Evolutionary conservation across 2,113 vertebrate species (phyloP), one percentile per base, ranked within the genome.

Genomic region (Aegypius monachus): DNA sequence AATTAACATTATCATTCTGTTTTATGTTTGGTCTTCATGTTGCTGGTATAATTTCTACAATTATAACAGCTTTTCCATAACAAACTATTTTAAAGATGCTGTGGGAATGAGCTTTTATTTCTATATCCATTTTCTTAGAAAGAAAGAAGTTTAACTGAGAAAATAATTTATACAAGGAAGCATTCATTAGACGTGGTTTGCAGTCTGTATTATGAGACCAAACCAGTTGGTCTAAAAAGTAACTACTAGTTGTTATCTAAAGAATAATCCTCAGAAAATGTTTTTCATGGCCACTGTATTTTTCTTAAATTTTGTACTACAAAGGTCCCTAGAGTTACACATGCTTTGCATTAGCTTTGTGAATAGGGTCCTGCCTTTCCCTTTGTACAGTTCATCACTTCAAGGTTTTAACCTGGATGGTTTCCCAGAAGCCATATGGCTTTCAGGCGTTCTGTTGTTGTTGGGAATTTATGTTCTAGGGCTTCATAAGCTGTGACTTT

Each of bases 371-470:
- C 47, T 95, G 75, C 72, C 73, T 89, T 89, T 95, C 52, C 83
- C 62, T 93, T 94, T 93, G 56, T 84, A 87, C 47, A 67, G 77
- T 94, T 98, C 96, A 78, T 96, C 82, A 58, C 91, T 96, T 66
- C 48, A 77, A 84, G 83, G 72, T 80, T 84, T 95, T 95, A 86
- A 93, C 86, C 88, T 96, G 86, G 95, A 97, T 47, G 62, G 34
- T 82, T 96, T 97, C 91, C 77, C 93, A 93, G 77, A 96, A 82
- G 45, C 89, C 59, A 81, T 88, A 53, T 88, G 92, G 56, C 73
- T 97, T 97, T 94, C 84, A 81, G 79, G 53, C 67, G 88, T 77
- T 92, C 55, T 94, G 14, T 78, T 95, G 14, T 78, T 95, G 34
- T 68, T 81, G 59, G 38, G 67, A 85, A 87, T 88, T 86, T 85